These are phyloP conservation scores for Herpetotheres cachinnans DNA, from an alignment of 2,113 vertebrate species.

Conservation along the genomic window DNA sequence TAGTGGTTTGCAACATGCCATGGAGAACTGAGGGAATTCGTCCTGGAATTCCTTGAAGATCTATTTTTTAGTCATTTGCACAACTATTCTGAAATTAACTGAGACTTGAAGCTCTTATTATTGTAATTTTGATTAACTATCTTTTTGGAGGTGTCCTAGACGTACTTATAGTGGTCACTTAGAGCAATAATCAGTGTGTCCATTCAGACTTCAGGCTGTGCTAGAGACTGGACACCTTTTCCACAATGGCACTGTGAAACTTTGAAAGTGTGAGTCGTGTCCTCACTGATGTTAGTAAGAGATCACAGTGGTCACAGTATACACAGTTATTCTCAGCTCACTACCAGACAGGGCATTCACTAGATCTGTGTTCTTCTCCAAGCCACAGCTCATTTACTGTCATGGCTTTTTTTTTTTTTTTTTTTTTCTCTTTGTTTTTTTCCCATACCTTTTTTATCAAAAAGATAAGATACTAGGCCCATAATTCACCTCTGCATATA, in stretches of 20 bases:
- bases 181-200: not conserved
- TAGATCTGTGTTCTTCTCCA: not conserved
- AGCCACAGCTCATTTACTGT: not conserved
- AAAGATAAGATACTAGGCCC: not conserved
- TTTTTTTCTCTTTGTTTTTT: not conserved
- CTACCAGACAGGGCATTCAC: not conserved
- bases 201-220: not conserved
- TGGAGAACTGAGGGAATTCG: not conserved
- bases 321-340: not conserved
- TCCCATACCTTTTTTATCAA: not conserved
- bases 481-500: not conserved
- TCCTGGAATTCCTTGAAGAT: not conserved
- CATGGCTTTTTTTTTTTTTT: not conserved
- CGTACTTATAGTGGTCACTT: not conserved
- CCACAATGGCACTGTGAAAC: not conserved
- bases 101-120: not conserved
- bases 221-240: not conserved
- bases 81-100: not conserved
- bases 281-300: not conserved
- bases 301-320: not conserved
- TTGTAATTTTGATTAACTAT: not conserved
- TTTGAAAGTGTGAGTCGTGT: not conserved
- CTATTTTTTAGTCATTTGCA: not conserved
- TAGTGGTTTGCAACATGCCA: not conserved
- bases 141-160: not conserved